phyloP scores from a whole-genome alignment of 2,888 invertebrate species.

The Pterostichus madidus region DNA sequence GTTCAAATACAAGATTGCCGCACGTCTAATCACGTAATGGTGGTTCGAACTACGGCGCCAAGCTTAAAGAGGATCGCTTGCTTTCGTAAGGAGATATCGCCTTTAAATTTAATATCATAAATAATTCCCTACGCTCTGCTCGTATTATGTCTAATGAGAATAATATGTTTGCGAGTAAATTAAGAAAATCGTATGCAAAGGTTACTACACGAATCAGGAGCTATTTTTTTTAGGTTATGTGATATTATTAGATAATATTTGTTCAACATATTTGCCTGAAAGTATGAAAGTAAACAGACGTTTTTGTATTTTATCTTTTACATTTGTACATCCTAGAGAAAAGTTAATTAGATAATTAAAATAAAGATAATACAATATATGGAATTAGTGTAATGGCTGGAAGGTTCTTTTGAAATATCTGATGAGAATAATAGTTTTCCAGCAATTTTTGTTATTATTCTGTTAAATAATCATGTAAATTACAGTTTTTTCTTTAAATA shows the following conservation, averaged over 20 bases:
- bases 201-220: background rate
- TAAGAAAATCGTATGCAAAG: slow-evolving; percentile 43
- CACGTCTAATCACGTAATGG: slow-evolving; percentile 38
- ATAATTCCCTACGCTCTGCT: slow-evolving; percentile 58
- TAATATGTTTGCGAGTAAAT: slow-evolving; percentile 55
- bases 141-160: slow-evolving; percentile 60
- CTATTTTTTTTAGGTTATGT: background rate
- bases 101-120: slow-evolving; percentile 64
- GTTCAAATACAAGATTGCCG: background rate
- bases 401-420: too few species aligned
- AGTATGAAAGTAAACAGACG: background rate
- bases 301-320: too few species aligned
- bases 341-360: too few species aligned
- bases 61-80: slow-evolving; percentile 1
- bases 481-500: too few species aligned
- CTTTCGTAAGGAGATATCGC: slow-evolving; percentile 1
- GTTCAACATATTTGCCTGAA: background rate
- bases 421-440: too few species aligned
- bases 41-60: slow-evolving; percentile 10
- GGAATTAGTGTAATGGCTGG: too few species aligned
- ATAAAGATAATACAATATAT: too few species aligned
- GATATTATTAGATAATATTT: slow-evolving; percentile 1
- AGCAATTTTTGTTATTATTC: too few species aligned
- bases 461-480: too few species aligned
- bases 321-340: too few species aligned